Evolutionary conservation across 2,888 invertebrate species (phyloP).

Genomic region (Lumbricus terrestris): DNA sequence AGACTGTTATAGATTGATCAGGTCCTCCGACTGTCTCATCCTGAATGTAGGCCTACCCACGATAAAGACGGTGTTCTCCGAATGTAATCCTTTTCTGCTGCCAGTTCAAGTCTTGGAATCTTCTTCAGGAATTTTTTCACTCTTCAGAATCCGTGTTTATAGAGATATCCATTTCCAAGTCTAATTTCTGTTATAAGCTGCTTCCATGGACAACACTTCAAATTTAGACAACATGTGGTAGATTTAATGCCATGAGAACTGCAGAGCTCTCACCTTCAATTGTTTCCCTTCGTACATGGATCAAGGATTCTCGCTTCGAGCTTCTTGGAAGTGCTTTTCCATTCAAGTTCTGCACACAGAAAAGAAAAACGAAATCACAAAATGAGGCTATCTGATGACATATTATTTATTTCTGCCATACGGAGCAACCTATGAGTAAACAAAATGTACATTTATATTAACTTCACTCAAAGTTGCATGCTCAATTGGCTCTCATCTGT

Average conservation of each 20-base stretch:
- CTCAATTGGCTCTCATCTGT: neutral
- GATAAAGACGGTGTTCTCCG: neutral
- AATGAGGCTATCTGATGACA: neutral
- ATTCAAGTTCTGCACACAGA: neutral
- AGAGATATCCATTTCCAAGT: neutral
- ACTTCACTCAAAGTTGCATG: neutral
- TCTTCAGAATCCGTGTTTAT: neutral
- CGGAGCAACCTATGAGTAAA: no score
- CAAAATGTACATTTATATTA: neutral
- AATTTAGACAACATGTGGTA: neutral
- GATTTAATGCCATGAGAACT: no score
- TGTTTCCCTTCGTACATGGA: neutral
- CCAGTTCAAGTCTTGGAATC: neutral
- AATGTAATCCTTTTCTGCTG: neutral
- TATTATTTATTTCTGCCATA: neutral
- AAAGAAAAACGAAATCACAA: neutral
- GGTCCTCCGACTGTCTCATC: neutral
- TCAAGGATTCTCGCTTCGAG: neutral
- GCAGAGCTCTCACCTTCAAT: neutral
- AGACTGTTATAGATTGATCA: neutral
- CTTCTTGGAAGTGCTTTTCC: constrained; percentile 3
- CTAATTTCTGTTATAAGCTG: neutral
- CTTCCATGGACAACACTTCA: neutral
- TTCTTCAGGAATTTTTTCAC: neutral
- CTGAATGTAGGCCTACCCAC: neutral